Percentiles rank a stretch among this genome's conserved stretches.
phyloP scores from a whole-genome alignment of 2,888 invertebrate species.

The Pocota personata region DNA sequence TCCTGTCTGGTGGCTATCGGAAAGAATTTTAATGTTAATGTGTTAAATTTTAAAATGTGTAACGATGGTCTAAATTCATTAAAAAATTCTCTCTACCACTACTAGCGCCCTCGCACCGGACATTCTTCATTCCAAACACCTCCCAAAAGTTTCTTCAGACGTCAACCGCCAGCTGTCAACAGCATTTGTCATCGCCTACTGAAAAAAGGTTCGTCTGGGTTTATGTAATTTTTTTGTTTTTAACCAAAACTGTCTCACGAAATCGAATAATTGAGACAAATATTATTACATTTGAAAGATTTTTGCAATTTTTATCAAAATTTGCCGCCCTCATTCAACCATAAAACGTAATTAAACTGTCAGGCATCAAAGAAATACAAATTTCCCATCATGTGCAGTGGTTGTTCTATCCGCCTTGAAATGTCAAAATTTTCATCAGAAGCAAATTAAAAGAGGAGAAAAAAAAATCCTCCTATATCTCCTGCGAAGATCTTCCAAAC shows the following conservation, averaged over 20 bases:
- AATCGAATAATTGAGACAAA: neutral
- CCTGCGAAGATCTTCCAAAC: slow-evolving; percentile 74
- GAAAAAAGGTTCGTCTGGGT: slow-evolving; percentile 65
- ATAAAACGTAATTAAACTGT: neutral
- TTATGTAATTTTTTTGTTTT: slow-evolving; percentile 71
- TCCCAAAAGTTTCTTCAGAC: slow-evolving; percentile 17
- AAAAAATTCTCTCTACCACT: neutral
- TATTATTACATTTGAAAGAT: neutral
- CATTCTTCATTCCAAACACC: neutral
- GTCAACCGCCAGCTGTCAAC: slow-evolving; percentile 54
- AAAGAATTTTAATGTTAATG: no score
- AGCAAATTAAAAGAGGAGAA: slow-evolving; percentile 28
- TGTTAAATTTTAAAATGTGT: neutral
- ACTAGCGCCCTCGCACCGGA: slow-evolving; percentile 11
- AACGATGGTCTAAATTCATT: neutral
- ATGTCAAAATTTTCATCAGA: slow-evolving; percentile 56
- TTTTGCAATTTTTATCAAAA: neutral
- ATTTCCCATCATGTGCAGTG: slow-evolving; percentile 54
- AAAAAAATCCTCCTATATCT: slow-evolving; percentile 33
- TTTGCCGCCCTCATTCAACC: neutral
- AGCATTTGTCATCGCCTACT: slow-evolving; percentile 62
- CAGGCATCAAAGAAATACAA: neutral
- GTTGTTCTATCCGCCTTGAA: slow-evolving; percentile 54
- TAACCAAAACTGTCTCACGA: slow-evolving; percentile 33
- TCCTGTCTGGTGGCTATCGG: no score